Conservation (phyloP, 1,140 invertebrate species). For the Drosophila parvula region DNA sequence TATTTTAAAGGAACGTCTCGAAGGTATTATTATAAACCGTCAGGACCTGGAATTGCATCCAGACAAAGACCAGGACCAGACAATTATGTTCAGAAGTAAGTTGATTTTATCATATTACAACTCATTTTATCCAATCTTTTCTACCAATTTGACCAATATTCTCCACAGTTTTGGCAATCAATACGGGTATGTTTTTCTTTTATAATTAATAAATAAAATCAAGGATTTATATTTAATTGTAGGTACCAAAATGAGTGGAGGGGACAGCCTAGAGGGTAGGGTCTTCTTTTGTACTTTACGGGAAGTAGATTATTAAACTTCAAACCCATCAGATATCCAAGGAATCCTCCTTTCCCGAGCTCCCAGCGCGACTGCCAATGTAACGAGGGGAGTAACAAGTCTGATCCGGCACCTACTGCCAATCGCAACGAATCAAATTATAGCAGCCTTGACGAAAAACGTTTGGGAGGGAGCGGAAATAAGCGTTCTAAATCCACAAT, state of each 20-base stretch:
- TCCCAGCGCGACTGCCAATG: background rate
- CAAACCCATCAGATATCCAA: background rate
- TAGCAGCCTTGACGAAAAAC: background rate
- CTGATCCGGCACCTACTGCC: too few species aligned
- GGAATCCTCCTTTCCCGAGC: background rate
- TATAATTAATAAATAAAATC: background rate
- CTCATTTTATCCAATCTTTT: background rate
- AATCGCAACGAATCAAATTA: background rate
- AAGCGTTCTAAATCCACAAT: background rate
- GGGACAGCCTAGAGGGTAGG: background rate
- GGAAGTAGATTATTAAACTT: background rate
- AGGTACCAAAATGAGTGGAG: background rate
- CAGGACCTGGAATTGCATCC: conserved; percentile 3
- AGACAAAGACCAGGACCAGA: conserved; percentile 1
- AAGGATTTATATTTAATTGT: background rate
- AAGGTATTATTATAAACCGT: conserved; percentile 17
- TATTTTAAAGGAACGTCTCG: background rate
- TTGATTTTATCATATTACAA: background rate
- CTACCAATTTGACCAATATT: background rate
- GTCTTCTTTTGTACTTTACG: too few species aligned
- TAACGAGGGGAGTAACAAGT: background rate
- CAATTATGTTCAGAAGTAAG: conserved; percentile 12
- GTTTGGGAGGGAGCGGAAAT: background rate
- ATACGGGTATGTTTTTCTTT: conserved; percentile 2
- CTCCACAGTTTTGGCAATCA: background rate